Evolutionary conservation across 37 sponge, comb jelly and placozoan species (phyloP), one percentile per base, ranked within the genome.

Genomic region (Beroe forskalii): DNA sequence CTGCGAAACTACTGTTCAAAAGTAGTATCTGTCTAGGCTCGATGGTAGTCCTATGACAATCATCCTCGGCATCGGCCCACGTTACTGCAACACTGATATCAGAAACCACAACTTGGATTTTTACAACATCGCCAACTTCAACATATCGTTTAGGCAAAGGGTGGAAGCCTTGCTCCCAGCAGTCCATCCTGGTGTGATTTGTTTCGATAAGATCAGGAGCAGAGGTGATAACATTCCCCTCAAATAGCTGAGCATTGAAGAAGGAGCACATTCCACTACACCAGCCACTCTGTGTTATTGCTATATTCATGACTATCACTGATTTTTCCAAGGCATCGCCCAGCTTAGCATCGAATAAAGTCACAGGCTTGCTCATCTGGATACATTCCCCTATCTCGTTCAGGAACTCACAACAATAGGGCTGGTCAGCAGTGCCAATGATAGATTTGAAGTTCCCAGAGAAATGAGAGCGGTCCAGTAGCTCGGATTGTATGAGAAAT

Each of bases 121-220:
- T 32, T 2, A 69, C 72, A 2, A 69, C 72, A 12, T 36, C 19
- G 12, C 72, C 72, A 36, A 37, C 1, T 36, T 27, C 17, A 22
- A 80, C 44, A 37, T 41, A 1, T 23, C 86, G 44, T 3, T 48
- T 40, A 14, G 86, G 86, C 19, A 80, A 24, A 9, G 86, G 86
- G 55, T 80, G 86, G 86, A 44, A 80, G 9, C 86, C 86, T n/a
- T 80, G 86, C 86, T 80, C 86, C 86, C 86, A 80, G 48, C 86
- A 80, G 38, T 23, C 55, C 55, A 44, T 27, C 23, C 25, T 17
- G 27, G 86, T 9, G 55, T 44, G 31, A 41, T 40, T 42, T 14
- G 72, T 69, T 32, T 31, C 30, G 3, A 69, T 28, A 36, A 36
- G 14, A 17, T 24, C 27, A 4, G 86, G 86, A 25, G 86, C 86